Conservation (phyloP, 2,113 vertebrate genomes). For the Bungarus multicinctus region DNA sequence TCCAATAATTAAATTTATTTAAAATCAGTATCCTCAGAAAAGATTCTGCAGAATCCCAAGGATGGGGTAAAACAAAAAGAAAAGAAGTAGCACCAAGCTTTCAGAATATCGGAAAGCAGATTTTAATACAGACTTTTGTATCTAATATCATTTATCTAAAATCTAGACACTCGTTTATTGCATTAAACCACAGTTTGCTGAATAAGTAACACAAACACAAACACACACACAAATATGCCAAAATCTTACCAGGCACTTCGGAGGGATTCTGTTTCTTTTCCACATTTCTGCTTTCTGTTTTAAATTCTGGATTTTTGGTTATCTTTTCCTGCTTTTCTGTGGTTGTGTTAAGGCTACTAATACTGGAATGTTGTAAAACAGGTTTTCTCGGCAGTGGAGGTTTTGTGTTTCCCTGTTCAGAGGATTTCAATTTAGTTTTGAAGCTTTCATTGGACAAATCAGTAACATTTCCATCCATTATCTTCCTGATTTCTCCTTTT, state of each 20-base stretch:
- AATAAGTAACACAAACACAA: neutral
- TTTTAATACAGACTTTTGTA: neutral
- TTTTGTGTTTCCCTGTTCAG: constrained; percentile 68
- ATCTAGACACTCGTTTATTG: neutral
- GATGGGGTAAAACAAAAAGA: neutral
- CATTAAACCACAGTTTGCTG: neutral
- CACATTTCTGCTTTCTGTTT: constrained; percentile 51
- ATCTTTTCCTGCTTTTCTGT: constrained; percentile 57
- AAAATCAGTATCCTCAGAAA: neutral
- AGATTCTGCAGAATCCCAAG: neutral
- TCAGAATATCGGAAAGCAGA: neutral
- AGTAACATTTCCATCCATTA: neutral
- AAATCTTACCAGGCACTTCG: constrained; percentile 76
- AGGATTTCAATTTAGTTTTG: constrained; percentile 59
- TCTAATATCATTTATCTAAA: neutral
- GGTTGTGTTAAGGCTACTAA: constrained; percentile 34
- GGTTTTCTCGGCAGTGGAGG: constrained; percentile 71
- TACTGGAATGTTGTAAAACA: constrained; percentile 55
- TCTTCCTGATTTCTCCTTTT: constrained; percentile 38
- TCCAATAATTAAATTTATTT: neutral
- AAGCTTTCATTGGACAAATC: constrained; percentile 55
- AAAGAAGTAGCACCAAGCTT: neutral
- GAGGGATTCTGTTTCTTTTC: constrained; percentile 58
- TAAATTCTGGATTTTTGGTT: constrained; percentile 36
- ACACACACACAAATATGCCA: neutral